Evolutionary conservation across 2,888 invertebrate species (phyloP), one percentile per base, ranked within the genome.

Genomic region (Apeira syringaria): DNA sequence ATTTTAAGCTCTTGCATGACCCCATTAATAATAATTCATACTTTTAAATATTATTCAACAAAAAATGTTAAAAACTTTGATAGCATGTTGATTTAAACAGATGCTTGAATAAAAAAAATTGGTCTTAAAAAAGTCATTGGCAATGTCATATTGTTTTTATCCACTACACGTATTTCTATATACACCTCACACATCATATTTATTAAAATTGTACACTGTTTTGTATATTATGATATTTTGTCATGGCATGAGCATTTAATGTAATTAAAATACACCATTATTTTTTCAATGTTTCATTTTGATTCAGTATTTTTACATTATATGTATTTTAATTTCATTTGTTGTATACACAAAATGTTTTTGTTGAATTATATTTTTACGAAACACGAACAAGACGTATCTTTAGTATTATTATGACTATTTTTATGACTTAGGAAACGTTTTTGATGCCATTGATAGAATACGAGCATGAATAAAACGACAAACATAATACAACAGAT

Each of bases 201-300:
- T 58, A 54, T 28, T 64, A 57, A 48, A 56, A 54, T 59, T 61
- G 58, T 39, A 57, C 52, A 59, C 76, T 74, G 68, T 63, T 60
- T 60, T 80, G 79, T 80, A 76, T 69, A 74, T 75, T 79, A 74
- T 75, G 78, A 47, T 69, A 68, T 64, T 66, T 72, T 68, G 73
- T 78, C 74, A 75, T 73, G 74, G 81, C 81, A 82, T 82, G 81
- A 73, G 75, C 74, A 74, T 53, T 67, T 64, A 58, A 60, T 56
- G 61, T 62, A 65, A 63, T 58, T 61, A 36, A 56, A 59, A 44
- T 54, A 56, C 53, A 56, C 60, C 61, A 64, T 56, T 47, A 53
- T 40, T 46, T 56, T 48, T 49, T 53, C 37, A 45, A 37, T 50
- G 5, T 46, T 49, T 52, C 31, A 28, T 64, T 51, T 40, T 31